These are phyloP conservation scores for Anagyrus pseudococci DNA, from an alignment of 2,888 invertebrate genomes.

Conservation along the genomic window DNA sequence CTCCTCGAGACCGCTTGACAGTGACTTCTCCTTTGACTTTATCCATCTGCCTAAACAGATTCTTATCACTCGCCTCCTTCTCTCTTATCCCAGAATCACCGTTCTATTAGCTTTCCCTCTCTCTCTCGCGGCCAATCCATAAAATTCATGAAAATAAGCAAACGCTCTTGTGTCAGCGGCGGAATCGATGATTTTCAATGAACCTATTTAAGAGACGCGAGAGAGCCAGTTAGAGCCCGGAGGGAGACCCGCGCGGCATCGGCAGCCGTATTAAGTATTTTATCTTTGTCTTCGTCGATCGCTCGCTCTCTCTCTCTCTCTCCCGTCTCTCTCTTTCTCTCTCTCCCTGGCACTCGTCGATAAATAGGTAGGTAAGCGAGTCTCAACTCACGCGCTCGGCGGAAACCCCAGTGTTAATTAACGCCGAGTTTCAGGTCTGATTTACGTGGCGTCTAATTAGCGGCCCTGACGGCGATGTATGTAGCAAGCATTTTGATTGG, in stretches of 20 bases:
- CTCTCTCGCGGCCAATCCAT: too few species aligned
- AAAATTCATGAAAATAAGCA: too few species aligned
- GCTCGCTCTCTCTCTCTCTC: background rate
- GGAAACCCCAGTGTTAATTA: constrained; percentile 61
- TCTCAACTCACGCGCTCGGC: too few species aligned
- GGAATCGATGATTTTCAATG: too few species aligned
- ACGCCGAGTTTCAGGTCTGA: constrained; percentile 62
- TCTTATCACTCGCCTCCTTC: too few species aligned
- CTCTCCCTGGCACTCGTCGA: constrained; percentile 5
- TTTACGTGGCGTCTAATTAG: constrained; percentile 62
- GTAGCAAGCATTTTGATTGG: constrained; percentile 61
- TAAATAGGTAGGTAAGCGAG: constrained; percentile 43
- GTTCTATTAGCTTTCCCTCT: too few species aligned
- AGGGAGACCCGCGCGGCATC: constrained; percentile 29
- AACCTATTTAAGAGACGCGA: background rate
- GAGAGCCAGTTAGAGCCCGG: constrained; percentile 46
- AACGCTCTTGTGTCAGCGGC: too few species aligned
- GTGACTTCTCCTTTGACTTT: too few species aligned
- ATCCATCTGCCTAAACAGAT: too few species aligned
- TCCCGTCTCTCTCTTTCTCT: background rate
- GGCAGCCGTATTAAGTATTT: too few species aligned
- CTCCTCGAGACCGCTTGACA: too few species aligned
- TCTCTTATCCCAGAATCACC: too few species aligned
- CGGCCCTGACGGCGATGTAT: constrained; percentile 59
- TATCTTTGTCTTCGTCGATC: background rate